Percentiles rank a stretch among this genome's conserved stretches.
phyloP scores from a whole-genome alignment of 2,113 vertebrate genomes.

The Percina caprodes region DNA sequence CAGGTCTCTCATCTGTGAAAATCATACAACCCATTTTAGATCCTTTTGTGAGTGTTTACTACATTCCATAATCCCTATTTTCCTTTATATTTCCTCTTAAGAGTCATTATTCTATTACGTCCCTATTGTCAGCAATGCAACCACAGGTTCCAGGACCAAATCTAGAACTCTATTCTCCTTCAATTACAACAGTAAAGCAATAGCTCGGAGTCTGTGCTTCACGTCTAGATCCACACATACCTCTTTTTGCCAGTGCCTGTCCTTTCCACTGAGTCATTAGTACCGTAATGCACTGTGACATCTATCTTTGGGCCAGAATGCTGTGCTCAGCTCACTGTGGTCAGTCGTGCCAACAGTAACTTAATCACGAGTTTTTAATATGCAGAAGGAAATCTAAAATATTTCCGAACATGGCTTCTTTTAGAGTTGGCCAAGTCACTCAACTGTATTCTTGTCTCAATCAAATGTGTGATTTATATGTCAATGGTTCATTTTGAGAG shows the following conservation, averaged over 20 bases:
- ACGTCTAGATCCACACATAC: conserved; percentile 64
- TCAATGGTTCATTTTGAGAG: conserved; percentile 2
- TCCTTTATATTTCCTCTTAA: conserved; percentile 24
- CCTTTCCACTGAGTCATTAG: conserved; percentile 73
- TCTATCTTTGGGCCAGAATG: conserved; percentile 72
- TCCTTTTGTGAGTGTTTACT: conserved; percentile 5
- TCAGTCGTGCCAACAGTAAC: conserved; percentile 48
- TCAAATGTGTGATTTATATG: background rate
- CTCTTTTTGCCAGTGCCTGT: conserved; percentile 71
- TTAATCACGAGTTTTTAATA: conserved; percentile 23
- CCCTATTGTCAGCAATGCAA: conserved; percentile 16
- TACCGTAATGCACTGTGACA: conserved; percentile 69
- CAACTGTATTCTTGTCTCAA: background rate
- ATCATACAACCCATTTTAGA: background rate
- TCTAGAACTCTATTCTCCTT: conserved; percentile 23
- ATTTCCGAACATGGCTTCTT: background rate
- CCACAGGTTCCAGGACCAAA: conserved; percentile 27
- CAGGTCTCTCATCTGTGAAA: background rate
- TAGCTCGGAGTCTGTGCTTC: conserved; percentile 37
- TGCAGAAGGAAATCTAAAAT: conserved; percentile 39
- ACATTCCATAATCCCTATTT: conserved; percentile 32
- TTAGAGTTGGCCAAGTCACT: background rate
- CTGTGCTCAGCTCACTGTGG: conserved; percentile 66
- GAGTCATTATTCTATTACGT: conserved; percentile 45
- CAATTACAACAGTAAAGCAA: conserved; percentile 22